A percentile compares a stretch with the other conserved stretches of the same genome.
Evolutionary conservation across 2,797 vertebrate genomes (phyloP).

Genomic region (Sarcophilus harrisii): DNA sequence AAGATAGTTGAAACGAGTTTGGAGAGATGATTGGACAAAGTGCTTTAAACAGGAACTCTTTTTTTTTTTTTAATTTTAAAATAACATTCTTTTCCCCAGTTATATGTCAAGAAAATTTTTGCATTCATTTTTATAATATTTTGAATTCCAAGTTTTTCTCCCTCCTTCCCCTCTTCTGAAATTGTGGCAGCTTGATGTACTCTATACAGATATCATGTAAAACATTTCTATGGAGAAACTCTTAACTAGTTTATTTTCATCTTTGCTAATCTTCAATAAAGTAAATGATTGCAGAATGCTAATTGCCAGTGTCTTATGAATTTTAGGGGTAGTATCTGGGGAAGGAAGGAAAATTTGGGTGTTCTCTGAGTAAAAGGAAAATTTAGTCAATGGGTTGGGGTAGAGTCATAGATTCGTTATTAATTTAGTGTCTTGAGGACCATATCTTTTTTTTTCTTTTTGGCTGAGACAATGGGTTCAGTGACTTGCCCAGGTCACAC

Average conservation of each 20-base stretch:
- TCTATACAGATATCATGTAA: too few species aligned
- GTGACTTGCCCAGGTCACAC: too few species aligned
- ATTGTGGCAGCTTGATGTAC: too few species aligned
- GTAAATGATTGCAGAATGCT: neutral
- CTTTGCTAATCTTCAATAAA: neutral
- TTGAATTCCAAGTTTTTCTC: too few species aligned
- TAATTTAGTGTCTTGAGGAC: neutral
- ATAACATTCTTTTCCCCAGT: too few species aligned
- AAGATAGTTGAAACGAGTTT: neutral
- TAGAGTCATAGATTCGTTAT: neutral
- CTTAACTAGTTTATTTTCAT: neutral
- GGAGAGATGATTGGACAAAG: neutral
- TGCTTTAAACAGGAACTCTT: neutral
- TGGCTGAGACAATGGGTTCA: too few species aligned
- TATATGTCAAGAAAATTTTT: too few species aligned
- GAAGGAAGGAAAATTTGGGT: neutral
- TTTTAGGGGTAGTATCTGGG: neutral
- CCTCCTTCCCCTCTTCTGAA: too few species aligned
- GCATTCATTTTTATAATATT: too few species aligned
- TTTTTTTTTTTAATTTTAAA: too few species aligned
- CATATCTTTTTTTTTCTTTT: neutral
- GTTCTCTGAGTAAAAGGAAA: neutral
- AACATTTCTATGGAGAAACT: neutral
- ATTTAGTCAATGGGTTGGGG: neutral
- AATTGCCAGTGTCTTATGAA: neutral